A percentile compares a stretch with the other conserved stretches of the same genome.
Evolutionary conservation across 1,140 invertebrate genomes (phyloP).

Genomic region (Psilanteris sp.): DNA sequence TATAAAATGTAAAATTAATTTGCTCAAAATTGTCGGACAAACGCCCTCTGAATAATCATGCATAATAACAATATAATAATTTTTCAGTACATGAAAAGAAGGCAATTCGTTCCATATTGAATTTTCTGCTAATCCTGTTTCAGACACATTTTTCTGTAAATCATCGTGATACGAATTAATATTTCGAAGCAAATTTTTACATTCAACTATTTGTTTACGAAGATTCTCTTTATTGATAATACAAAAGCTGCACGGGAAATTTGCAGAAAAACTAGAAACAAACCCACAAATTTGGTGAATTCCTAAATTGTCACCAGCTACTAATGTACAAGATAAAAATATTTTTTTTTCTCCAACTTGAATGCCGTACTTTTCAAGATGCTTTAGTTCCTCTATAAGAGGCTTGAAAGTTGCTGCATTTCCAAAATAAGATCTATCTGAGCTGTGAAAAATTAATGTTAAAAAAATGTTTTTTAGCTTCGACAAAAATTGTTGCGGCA

Average conservation of each 20-base stretch:
- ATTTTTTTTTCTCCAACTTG: background rate
- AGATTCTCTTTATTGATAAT: conserved; percentile 19
- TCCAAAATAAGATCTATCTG: conserved; percentile 59
- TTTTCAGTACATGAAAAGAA: conserved; percentile 38
- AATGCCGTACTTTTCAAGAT: conserved; percentile 63
- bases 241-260: conserved; percentile 37
- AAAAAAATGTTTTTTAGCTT: conserved; percentile 70
- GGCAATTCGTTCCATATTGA: conserved; percentile 46
- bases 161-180: conserved; percentile 8
- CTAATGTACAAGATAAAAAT: conserved; percentile 14
- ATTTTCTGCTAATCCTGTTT: conserved; percentile 39
- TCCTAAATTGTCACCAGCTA: conserved; percentile 37
- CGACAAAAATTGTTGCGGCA: conserved; percentile 51
- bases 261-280: conserved; percentile 24
- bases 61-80: conserved; percentile 27
- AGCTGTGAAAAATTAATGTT: conserved; percentile 62
- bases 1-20: conserved; percentile 22
- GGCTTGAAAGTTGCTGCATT: conserved; percentile 56
- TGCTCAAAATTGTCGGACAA: conserved; percentile 8
- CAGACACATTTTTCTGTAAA: conserved; percentile 8
- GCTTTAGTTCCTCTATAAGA: conserved; percentile 64
- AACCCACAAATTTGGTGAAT: conserved; percentile 42
- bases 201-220: conserved; percentile 15
- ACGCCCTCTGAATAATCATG: conserved; percentile 35
- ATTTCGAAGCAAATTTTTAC: conserved; percentile 16